Evolutionary conservation across 2,113 vertebrate species (phyloP), one percentile per base, ranked within the genome.

Genomic region (Onychostruthus taczanowskii): DNA sequence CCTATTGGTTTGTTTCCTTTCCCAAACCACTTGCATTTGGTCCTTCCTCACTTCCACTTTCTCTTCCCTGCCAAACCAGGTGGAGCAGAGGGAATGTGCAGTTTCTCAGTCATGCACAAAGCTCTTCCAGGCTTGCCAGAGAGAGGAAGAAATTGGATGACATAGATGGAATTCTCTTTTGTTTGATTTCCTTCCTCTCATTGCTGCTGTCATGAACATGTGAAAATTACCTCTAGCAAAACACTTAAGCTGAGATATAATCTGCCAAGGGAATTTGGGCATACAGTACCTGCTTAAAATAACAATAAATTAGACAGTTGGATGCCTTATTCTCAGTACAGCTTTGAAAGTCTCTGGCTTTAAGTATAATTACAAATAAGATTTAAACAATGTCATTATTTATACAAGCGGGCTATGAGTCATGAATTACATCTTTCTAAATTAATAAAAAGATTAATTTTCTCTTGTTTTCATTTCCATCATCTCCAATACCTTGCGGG

Each of bases 271-370:
- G 94, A 87, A 89, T 93, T 94, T 91, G 87, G 64, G 88, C 92
- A 68, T 62, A 26, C 33, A 90, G 76, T 93, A 93, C 82, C 95
- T 96, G 76, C 85, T 96, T 96, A 96, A 95, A 96, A 93, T 93
- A 94, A 96, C 92, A 93, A 85, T 95, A 94, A 95, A 93, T 95
- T 90, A 95, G 68, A 50, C 87, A 81, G 72, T 83, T 77, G 87
- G 72, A 89, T 94, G 89, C 74, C 31, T 16, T 87, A 53, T 86
- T 91, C 70, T 91, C 46, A 55, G 47, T 11, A 75, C 72, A 86
- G 85, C 87, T 95, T 92, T 95, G 52, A 75, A 94, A 95, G 80
- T 86, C 76, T 81, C 86, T 49, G 64, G 12, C 90, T 95, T 67
- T 77, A 88, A 96, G 68, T 86, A 7, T 85, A 84, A 93, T 93